Evolutionary conservation across 2,113 vertebrate species (phyloP).

Genomic region (Carassius carassius): DNA sequence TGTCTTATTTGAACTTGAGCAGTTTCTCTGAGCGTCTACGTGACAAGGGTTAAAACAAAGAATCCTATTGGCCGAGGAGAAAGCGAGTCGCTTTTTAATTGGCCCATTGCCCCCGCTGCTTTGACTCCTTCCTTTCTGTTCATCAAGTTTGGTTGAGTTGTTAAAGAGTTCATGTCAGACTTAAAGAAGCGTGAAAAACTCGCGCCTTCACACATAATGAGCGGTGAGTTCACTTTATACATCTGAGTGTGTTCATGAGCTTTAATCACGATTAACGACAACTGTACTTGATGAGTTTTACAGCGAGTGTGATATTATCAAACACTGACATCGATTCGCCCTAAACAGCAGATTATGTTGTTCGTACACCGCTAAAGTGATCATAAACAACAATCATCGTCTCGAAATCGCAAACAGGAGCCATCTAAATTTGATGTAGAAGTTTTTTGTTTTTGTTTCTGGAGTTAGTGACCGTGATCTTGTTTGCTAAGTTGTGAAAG

Average conservation of each 20-base stretch:
- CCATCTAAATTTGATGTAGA: background rate
- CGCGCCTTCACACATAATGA: conserved; percentile 80
- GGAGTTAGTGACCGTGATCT: background rate
- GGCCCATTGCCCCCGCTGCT: conserved; percentile 44
- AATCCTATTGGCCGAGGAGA: conserved; percentile 42
- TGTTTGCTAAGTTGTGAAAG: background rate
- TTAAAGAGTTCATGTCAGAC: conserved; percentile 77
- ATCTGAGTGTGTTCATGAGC: conserved; percentile 44
- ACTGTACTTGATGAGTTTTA: background rate
- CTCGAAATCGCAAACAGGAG: background rate
- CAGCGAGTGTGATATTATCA: background rate
- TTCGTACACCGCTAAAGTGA: background rate
- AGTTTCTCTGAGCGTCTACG: background rate
- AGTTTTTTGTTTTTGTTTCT: background rate
- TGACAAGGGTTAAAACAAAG: background rate
- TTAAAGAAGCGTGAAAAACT: conserved; percentile 74
- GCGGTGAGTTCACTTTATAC: conserved; percentile 76
- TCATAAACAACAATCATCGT: background rate
- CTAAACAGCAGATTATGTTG: background rate
- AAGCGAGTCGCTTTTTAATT: background rate
- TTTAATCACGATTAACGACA: background rate
- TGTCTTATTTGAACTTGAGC: no score
- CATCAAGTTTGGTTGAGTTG: conserved; percentile 72
- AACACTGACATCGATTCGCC: conserved; percentile 3
- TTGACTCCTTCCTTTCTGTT: conserved; percentile 62